phyloP scores from a whole-genome alignment of 1,140 invertebrate genomes.

The Diprion similis region DNA sequence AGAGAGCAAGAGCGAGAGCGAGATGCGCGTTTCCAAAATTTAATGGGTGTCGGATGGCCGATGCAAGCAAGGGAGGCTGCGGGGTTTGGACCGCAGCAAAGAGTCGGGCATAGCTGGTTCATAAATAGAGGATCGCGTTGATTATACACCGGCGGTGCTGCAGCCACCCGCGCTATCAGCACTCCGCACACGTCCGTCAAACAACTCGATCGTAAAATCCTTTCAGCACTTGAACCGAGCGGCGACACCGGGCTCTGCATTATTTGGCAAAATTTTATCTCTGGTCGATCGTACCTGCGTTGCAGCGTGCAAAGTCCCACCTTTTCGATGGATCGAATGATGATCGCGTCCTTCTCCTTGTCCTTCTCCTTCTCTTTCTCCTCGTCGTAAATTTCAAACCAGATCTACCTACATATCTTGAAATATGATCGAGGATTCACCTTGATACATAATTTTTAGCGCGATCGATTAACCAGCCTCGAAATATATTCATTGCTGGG shows the following conservation, averaged over 20 bases:
- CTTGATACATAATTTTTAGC: too few relatives aligned
- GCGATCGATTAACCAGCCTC: too few relatives aligned
- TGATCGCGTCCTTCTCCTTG: constrained; percentile 6
- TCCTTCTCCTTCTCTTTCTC: neutral
- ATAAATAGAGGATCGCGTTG: too few relatives aligned
- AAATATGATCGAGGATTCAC: too few relatives aligned
- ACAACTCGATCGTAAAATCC: neutral
- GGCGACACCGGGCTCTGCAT: neutral
- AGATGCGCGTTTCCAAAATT: constrained; percentile 7
- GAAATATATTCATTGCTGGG: neutral
- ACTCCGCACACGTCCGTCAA: neutral
- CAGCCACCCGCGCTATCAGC: too few relatives aligned
- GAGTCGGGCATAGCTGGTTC: neutral
- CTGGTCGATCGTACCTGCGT: neutral
- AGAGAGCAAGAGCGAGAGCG: constrained; percentile 18
- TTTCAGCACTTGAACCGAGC: neutral
- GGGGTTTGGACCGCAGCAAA: constrained; percentile 14
- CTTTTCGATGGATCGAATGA: neutral
- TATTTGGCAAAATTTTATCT: neutral
- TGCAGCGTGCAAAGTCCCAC: neutral
- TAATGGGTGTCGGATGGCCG: constrained; percentile 11
- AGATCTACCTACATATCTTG: too few relatives aligned
- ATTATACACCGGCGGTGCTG: too few relatives aligned
- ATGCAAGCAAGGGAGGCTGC: constrained; percentile 16
- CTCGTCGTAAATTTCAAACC: neutral